Evolutionary conservation across 2,888 invertebrate genomes (phyloP).

Genomic region (Pheosia tremula): DNA sequence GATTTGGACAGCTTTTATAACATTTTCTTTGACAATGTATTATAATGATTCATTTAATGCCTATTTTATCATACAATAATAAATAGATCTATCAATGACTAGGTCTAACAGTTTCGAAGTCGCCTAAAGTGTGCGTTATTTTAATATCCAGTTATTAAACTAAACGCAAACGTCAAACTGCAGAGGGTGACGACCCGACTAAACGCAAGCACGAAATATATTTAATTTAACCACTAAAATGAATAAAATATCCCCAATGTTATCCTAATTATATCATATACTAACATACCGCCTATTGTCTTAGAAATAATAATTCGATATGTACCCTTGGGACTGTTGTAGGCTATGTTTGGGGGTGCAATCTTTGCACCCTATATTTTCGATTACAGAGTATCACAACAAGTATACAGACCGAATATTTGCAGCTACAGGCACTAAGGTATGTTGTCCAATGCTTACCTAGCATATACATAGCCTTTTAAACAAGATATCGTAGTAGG

Average conservation of each 20-base stretch:
- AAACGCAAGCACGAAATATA: constrained; percentile 16
- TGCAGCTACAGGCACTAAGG: constrained; percentile 60
- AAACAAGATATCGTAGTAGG: background rate
- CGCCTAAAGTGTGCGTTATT: too few relatives aligned
- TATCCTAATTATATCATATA: background rate
- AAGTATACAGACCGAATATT: constrained; percentile 60
- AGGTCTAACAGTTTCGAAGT: too few relatives aligned
- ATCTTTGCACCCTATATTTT: constrained; percentile 60
- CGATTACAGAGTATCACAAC: constrained; percentile 48
- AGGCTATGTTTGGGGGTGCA: constrained; percentile 58
- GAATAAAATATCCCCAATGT: background rate
- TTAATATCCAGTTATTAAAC: background rate
- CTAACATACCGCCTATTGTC: background rate
- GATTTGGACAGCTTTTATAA: too few relatives aligned
- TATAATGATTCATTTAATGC: too few relatives aligned
- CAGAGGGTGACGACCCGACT: constrained; percentile 8
- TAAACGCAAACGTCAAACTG: constrained; percentile 22
- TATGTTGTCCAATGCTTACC: constrained; percentile 25
- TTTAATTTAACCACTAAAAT: background rate
- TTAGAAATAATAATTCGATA: constrained; percentile 17
- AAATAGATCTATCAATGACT: too few relatives aligned
- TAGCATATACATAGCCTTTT: background rate
- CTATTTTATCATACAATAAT: too few relatives aligned
- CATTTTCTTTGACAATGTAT: too few relatives aligned
- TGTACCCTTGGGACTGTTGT: constrained; percentile 62